Conservation (phyloP, 2,888 invertebrate species). For the Caenorhabditis sulstoni region DNA sequence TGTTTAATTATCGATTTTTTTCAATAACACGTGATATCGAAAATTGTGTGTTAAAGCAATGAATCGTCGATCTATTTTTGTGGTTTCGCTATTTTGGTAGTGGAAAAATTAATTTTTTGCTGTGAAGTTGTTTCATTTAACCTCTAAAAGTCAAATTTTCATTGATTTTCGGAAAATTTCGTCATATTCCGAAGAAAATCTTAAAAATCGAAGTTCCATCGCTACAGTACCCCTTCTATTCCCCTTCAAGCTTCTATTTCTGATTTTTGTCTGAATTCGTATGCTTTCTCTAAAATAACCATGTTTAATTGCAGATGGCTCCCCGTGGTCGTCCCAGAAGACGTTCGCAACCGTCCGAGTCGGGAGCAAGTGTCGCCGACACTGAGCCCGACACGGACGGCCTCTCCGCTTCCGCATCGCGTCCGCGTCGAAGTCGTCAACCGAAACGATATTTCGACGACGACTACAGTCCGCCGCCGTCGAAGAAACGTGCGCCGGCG, state of each 20-base stretch:
- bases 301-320: constrained; percentile 36
- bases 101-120: no score
- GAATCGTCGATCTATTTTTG: not conserved
- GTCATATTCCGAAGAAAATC: constrained; percentile 9
- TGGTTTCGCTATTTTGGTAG: not conserved
- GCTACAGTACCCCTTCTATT: not conserved
- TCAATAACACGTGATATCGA: not conserved
- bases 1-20: not conserved
- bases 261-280: no score
- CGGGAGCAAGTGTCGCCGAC: constrained; percentile 14
- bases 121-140: no score
- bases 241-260: not conserved
- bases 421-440: constrained; percentile 44
- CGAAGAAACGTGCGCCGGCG: constrained; percentile 5
- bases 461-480: constrained; percentile 32
- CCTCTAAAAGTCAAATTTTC: not conserved
- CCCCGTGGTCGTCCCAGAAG: constrained; percentile 39
- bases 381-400: constrained; percentile 8
- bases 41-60: not conserved
- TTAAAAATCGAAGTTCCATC: no score
- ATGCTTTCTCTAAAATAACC: not conserved
- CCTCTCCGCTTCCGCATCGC: not conserved
- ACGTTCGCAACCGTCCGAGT: constrained; percentile 15
- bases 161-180: constrained; percentile 22
- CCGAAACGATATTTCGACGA: constrained; percentile 54